phyloP scores from a whole-genome alignment of 1,140 invertebrate species.

The Artemia franciscana region DNA sequence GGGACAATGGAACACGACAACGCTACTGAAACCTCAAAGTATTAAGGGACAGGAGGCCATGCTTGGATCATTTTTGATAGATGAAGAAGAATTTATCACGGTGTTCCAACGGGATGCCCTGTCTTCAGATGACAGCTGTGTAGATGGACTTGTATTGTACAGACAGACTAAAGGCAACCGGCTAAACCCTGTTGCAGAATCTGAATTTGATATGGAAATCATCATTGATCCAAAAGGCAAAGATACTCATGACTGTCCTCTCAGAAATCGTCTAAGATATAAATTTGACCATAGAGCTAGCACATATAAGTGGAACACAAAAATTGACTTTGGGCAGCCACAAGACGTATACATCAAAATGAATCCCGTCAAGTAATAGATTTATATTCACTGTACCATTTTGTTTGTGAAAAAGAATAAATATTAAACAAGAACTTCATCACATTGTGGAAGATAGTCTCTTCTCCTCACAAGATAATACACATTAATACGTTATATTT shows the following conservation, averaged over 20 bases:
- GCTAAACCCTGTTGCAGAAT: background rate
- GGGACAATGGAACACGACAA: background rate
- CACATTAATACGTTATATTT: no score
- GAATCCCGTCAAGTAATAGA: background rate
- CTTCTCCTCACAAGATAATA: no score
- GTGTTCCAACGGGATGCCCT: background rate
- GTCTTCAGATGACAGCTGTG: background rate
- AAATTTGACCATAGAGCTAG: background rate
- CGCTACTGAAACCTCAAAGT: background rate
- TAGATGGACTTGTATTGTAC: background rate
- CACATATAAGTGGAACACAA: background rate
- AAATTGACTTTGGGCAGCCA: background rate
- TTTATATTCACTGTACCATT: no score
- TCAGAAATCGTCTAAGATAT: background rate
- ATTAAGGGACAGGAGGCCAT: background rate
- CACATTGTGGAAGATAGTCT: no score
- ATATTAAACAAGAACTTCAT: no score
- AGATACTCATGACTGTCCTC: background rate
- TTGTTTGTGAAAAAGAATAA: no score
- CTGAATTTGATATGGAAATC: background rate
- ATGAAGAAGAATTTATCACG: background rate
- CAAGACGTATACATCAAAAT: background rate
- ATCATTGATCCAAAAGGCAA: background rate
- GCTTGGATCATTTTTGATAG: background rate
- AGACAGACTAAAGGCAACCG: background rate